These are phyloP conservation scores for Ascaphus truei DNA, from an alignment of 2,113 vertebrate species.

Conservation along the genomic window DNA sequence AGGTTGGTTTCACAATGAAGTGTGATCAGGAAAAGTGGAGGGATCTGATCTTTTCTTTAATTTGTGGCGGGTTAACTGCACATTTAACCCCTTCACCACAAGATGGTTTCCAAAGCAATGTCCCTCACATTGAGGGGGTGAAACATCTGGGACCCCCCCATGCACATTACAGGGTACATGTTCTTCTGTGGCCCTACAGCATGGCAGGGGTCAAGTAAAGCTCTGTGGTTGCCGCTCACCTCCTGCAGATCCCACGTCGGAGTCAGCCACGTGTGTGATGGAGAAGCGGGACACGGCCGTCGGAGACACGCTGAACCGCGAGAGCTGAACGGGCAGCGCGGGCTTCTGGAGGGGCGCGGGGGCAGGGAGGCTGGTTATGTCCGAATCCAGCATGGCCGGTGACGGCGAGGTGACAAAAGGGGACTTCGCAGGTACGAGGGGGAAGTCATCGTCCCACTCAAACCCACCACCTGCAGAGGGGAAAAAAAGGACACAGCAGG, in stretches of 20 bases:
- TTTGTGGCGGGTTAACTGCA: too few species aligned
- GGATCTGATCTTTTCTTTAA: too few species aligned
- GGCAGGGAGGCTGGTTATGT: slow-evolving; percentile 30
- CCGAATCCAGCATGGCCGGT: background rate
- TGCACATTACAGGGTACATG: too few species aligned
- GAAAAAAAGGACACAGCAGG: background rate
- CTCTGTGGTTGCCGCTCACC: too few species aligned
- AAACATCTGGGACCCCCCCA: too few species aligned
- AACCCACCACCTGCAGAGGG: slow-evolving; percentile 59
- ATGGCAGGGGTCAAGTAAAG: too few species aligned
- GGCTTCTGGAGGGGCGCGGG: slow-evolving; percentile 52
- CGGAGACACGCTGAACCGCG: slow-evolving; percentile 87
- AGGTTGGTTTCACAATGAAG: too few species aligned
- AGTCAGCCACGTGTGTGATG: slow-evolving; percentile 90
- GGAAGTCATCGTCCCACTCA: slow-evolving; percentile 64
- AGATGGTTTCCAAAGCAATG: too few species aligned
- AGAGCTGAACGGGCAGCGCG: slow-evolving; percentile 56
- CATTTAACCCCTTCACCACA: too few species aligned
- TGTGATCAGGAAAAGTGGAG: too few species aligned
- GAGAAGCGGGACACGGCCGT: slow-evolving; percentile 84
- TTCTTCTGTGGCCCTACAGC: too few species aligned
- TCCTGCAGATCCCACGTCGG: slow-evolving; percentile 73
- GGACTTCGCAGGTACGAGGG: slow-evolving; percentile 58
- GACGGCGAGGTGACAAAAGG: slow-evolving; percentile 49
- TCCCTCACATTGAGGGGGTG: too few species aligned